A percentile compares a stretch with the other conserved stretches of the same genome.
Evolutionary conservation across 1,140 invertebrate species (phyloP).

Genomic region (Anastrepha obliqua): DNA sequence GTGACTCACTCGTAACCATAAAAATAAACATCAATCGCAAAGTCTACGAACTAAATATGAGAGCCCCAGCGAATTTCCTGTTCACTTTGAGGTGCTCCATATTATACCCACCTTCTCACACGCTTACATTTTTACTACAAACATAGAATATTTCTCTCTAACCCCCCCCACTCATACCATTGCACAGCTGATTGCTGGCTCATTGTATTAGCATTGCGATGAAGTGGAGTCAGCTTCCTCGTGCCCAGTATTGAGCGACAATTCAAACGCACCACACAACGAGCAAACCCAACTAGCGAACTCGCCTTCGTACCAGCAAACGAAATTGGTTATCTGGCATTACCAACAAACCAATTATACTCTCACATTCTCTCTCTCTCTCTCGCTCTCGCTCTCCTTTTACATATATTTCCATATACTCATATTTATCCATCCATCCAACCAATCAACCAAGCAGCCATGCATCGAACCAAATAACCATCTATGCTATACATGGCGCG

Average conservation of each 20-base stretch:
- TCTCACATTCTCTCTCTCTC: not conserved
- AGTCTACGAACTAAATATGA: not conserved
- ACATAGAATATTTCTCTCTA: not conserved
- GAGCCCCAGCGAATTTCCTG: not conserved
- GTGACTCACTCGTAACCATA: not conserved
- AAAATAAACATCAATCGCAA: not conserved
- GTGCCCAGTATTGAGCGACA: not conserved
- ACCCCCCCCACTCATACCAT: not conserved
- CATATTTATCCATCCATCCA: too few species aligned
- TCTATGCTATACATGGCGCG: conserved; percentile 7
- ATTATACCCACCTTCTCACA: not conserved
- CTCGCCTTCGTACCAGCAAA: not conserved
- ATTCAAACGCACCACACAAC: not conserved
- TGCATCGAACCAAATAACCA: not conserved
- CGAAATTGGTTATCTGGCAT: too few species aligned
- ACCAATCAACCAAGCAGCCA: not conserved
- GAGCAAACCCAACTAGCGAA: not conserved
- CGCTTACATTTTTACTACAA: not conserved
- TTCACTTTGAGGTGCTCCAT: not conserved
- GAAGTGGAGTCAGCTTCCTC: not conserved
- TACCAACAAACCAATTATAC: not conserved
- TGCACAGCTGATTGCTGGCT: conserved; percentile 6
- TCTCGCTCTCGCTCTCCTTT: not conserved
- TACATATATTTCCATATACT: too few species aligned
- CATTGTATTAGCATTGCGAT: not conserved